Percentiles rank a stretch among this genome's conserved stretches.
Conservation (phyloP, 2,113 vertebrate genomes). For the Uria lomvia region DNA sequence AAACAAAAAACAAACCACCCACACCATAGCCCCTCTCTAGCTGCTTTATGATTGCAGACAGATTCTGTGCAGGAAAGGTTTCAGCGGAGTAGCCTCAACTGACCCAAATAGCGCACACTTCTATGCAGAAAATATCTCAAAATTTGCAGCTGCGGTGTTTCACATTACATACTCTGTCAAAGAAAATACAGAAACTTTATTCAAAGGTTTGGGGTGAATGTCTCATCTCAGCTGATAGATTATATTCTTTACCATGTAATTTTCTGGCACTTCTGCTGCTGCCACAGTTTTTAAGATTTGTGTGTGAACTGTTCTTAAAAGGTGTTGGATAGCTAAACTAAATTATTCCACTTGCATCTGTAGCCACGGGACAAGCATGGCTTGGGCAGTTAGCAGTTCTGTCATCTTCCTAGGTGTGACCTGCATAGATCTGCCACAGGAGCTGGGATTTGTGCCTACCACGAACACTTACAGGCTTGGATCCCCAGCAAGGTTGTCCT, state of each 20-base stretch:
- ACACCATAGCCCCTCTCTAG: background rate
- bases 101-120: background rate
- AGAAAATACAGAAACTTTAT: background rate
- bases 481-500: background rate
- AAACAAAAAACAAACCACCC: background rate
- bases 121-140: background rate
- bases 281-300: background rate
- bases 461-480: fast-evolving
- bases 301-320: background rate
- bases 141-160: background rate
- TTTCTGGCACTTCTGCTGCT: background rate
- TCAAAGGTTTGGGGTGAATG: background rate
- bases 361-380: too few relatives aligned
- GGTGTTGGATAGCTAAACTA: background rate
- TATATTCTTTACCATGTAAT: background rate
- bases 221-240: background rate
- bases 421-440: background rate
- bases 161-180: background rate
- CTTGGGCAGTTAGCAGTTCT: background rate
- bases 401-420: background rate
- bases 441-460: background rate
- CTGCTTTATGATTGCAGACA: background rate
- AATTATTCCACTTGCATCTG: background rate
- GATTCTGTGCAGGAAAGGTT: background rate
- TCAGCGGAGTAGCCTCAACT: background rate